Base-by-base conservation (phyloP, 2,888 invertebrate genomes). In the Hyles lineata region DNA sequence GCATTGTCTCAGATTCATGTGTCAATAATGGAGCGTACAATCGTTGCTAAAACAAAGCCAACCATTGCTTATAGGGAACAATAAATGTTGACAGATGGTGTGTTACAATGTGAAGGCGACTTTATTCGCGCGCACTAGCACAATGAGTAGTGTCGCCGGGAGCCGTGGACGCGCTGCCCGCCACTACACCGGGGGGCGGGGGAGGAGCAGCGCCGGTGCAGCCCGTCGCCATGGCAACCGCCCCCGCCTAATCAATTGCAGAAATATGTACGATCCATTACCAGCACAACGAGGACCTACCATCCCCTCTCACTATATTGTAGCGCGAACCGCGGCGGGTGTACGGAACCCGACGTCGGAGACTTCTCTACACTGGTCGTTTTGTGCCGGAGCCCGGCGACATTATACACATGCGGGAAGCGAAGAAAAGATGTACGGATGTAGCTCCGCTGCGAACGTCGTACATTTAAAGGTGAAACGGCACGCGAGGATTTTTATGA, bases 161-260 rank as follows among this genome's bases (percentile, higher is more conserved):
- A 73, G 73, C 62, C 76, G 75, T 74, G 73, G 73, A 73, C 71
- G 73, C 52, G 55, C 55, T 55, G 6, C 55, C 55, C 55, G 55
- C 19, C 55, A 7, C 55, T 17, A 7, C 43, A 15, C 11, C 11
- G 11, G 73, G 73, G 71, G 70, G 60, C 25, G 75, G 80, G 79
- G 75, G 76, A 79, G 61, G 32, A 75, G 80, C 79, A 75, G 76
- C 79, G 78, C 71, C 83, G 81, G 83, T 87, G 87, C 87, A 83
- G 78, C 81, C 83, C 83, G 92, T 93, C 83, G 83, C 88, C 90
- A 93, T 92, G 89, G 89, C 90, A 87, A 94, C 94, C 93, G 90
- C 90, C 93, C 94, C 92, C 92, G 92, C 91, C 94, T 94, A 95
- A 95, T 94, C 94, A 94, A 95, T 94, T 95, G 94, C 94, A 95